Conservation (phyloP, 2,797 vertebrate species). For the Neosalanx taihuensis region DNA sequence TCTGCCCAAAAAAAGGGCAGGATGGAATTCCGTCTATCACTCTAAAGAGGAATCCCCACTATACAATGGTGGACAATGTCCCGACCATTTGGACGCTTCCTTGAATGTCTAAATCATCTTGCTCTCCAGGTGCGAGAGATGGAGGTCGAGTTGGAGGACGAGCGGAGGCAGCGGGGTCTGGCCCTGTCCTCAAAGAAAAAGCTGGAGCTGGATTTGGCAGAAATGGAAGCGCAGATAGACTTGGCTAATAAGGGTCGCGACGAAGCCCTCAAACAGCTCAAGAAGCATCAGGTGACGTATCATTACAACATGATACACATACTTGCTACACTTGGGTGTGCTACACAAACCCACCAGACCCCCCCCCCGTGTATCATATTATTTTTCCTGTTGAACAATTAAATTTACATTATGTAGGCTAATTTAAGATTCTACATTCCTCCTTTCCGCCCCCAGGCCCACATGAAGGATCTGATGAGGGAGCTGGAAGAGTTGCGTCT, state of each 20-base stretch:
- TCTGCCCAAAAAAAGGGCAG: neutral
- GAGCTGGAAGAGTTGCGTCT: constrained; percentile 90
- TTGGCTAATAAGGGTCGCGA: constrained; percentile 87
- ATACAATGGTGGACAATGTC: neutral
- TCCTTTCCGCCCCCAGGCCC: constrained; percentile 62
- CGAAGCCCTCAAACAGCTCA: constrained; percentile 93
- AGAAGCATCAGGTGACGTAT: constrained; percentile 82
- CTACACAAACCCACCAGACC: neutral
- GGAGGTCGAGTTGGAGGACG: constrained; percentile 92
- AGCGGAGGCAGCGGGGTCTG: constrained; percentile 84
- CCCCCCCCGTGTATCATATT: too few relatives aligned
- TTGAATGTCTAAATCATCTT: neutral
- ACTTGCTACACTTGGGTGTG: neutral
- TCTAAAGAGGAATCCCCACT: neutral
- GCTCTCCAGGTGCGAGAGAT: constrained; percentile 85
- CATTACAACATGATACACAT: neutral
- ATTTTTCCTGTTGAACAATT: neutral
- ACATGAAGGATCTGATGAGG: constrained; percentile 87
- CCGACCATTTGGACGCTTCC: neutral
- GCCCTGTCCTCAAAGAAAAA: constrained; percentile 90
- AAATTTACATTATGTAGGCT: neutral
- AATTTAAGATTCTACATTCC: neutral
- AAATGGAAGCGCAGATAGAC: constrained; percentile 86
- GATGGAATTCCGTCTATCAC: too few relatives aligned
- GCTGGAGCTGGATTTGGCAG: constrained; percentile 87